phyloP scores from a whole-genome alignment of 1,140 invertebrate species.

The fruit fly (Drosophila melanogaster) region DNA sequence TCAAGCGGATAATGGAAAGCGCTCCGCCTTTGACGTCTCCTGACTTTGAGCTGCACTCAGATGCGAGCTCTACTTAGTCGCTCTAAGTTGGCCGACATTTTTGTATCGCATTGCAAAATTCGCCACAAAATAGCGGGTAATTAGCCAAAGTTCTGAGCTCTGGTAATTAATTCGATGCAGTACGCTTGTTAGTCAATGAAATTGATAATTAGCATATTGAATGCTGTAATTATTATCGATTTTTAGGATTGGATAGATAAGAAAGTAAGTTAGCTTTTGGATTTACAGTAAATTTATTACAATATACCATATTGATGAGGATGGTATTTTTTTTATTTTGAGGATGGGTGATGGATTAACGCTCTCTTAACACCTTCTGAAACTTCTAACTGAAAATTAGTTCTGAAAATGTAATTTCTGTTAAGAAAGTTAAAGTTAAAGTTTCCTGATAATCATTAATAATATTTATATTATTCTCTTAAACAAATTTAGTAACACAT shows the following conservation, averaged over 20 bases:
- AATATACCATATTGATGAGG: too few species aligned
- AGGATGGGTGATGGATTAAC: too few species aligned
- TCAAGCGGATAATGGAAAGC: conserved; percentile 56
- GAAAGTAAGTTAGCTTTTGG: neutral
- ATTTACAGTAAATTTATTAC: too few species aligned
- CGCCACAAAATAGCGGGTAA: conserved; percentile 34
- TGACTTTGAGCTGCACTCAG: conserved; percentile 36
- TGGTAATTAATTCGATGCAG: conserved; percentile 26
- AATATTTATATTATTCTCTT: too few species aligned
- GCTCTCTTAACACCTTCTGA: too few species aligned
- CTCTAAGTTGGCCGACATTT: conserved; percentile 30
- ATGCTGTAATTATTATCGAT: neutral
- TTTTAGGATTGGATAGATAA: neutral
- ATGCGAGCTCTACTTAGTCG: conserved; percentile 13
- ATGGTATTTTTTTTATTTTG: too few species aligned
- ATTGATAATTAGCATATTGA: conserved; percentile 15
- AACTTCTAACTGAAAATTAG: too few species aligned
- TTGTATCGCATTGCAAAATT: conserved; percentile 35
- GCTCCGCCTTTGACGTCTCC: conserved; percentile 38
- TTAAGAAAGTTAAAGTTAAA: too few species aligned
- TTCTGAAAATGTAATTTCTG: too few species aligned
- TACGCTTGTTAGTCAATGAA: conserved; percentile 4
- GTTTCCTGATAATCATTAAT: too few species aligned
- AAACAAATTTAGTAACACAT: neutral
- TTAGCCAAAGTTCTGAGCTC: conserved; percentile 39